Percentiles rank a stretch among this genome's conserved stretches.
phyloP scores from a whole-genome alignment of 2,797 vertebrate genomes.

The Hephaestus fuliginosus region DNA sequence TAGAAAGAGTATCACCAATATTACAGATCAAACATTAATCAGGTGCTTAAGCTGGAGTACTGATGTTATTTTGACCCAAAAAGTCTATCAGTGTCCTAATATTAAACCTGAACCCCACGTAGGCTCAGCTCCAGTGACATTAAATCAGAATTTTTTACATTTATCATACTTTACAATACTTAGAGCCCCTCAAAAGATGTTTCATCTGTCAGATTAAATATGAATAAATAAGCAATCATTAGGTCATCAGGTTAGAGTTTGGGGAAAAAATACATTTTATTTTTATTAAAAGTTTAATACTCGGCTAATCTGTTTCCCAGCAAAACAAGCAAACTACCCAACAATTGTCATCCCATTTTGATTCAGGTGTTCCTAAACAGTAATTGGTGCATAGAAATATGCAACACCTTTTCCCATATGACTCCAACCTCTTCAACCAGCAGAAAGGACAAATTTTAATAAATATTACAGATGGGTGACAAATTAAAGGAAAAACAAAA shows the following conservation, averaged over 20 bases:
- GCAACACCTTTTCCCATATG: neutral
- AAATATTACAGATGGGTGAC: too few relatives aligned
- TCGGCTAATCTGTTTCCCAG: neutral
- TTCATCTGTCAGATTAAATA: neutral
- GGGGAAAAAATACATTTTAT: too few relatives aligned
- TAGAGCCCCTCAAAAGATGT: neutral
- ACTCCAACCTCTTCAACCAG: neutral
- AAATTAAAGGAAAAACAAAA: too few relatives aligned
- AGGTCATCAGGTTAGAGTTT: too few relatives aligned
- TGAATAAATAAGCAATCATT: neutral
- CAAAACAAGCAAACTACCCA: neutral
- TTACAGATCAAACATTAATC: neutral
- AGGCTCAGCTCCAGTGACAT: neutral
- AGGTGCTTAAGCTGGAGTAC: neutral
- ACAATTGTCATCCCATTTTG: neutral
- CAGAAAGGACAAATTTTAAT: too few relatives aligned
- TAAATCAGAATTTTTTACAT: neutral
- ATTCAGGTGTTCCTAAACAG: neutral
- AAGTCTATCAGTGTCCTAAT: neutral
- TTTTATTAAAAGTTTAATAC: neutral
- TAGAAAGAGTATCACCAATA: neutral
- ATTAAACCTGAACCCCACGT: neutral
- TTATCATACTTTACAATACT: neutral
- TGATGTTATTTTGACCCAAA: neutral
- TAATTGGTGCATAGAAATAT: neutral